Evolutionary conservation across 2,113 vertebrate species (phyloP).

Genomic region (Plotosus lineatus): DNA sequence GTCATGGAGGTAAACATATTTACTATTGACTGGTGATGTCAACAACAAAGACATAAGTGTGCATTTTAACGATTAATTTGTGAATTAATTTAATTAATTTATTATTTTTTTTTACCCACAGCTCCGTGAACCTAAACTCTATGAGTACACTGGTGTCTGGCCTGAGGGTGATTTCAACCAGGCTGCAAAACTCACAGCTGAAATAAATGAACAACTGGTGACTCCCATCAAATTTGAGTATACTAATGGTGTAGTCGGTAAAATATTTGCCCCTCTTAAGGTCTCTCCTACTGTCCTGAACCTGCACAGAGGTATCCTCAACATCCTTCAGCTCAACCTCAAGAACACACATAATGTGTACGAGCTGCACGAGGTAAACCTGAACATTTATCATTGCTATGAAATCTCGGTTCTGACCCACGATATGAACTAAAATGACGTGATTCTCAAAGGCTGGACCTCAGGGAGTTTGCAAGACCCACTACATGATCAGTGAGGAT

Average conservation of each 20-base stretch:
- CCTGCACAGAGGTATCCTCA: conserved; percentile 76
- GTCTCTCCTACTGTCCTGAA: conserved; percentile 69
- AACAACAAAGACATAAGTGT: background rate
- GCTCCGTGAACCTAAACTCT: conserved; percentile 69
- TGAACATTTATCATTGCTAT: conserved; percentile 49
- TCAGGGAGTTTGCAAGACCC: conserved; percentile 82
- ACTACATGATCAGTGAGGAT: conserved; percentile 78
- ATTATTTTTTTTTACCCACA: conserved; percentile 43
- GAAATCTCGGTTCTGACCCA: background rate
- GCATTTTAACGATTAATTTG: background rate
- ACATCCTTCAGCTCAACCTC: conserved; percentile 72
- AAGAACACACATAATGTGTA: conserved; percentile 81
- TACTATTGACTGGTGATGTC: conserved; percentile 58
- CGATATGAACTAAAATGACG: background rate
- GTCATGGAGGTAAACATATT: conserved; percentile 56
- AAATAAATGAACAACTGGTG: conserved; percentile 62
- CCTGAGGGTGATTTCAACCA: conserved; percentile 65
- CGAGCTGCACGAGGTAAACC: conserved; percentile 78
- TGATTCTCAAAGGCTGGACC: conserved; percentile 69
- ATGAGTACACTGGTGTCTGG: conserved; percentile 75
- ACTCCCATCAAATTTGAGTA: conserved; percentile 78
- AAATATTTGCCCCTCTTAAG: conserved; percentile 69
- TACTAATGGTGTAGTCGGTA: conserved; percentile 68
- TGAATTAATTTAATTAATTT: background rate
- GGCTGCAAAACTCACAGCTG: conserved; percentile 68